These are phyloP conservation scores for Premnoplex brunnescens DNA, from an alignment of 2,797 vertebrate species.

Conservation along the genomic window DNA sequence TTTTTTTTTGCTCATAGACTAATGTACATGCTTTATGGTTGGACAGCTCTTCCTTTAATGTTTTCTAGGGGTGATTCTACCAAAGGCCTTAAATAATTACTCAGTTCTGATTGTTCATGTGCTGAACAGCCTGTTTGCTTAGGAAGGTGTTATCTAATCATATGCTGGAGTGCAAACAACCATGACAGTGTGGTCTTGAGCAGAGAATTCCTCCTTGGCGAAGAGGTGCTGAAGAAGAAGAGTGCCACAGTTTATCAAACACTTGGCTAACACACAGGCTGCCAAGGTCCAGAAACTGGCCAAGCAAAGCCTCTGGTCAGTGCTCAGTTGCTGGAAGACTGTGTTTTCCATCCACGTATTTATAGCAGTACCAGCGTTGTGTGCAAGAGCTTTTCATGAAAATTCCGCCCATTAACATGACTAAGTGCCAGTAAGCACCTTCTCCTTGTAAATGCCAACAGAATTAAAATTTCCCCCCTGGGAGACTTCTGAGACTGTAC, in stretches of 20 bases:
- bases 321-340: not conserved
- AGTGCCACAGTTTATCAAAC: not conserved
- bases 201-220: not conserved
- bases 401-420: not conserved
- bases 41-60: not conserved
- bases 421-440: not conserved
- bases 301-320: not conserved
- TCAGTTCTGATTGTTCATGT: not conserved
- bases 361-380: not conserved
- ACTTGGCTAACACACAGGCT: not conserved
- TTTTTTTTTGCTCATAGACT: not conserved
- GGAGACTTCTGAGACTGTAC: not conserved
- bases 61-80: not conserved
- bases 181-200: not conserved
- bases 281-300: not conserved
- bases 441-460: not conserved
- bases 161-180: not conserved
- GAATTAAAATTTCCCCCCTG: not conserved
- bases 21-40: not conserved
- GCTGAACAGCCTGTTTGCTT: conserved; percentile 10
- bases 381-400: not conserved
- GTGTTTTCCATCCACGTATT: not conserved
- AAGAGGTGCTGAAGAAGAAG: not conserved
- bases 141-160: not conserved
- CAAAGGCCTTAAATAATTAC: not conserved